Evolutionary conservation across 2,888 invertebrate species (phyloP).

Genomic region (Lepidocyrtoides sp.): DNA sequence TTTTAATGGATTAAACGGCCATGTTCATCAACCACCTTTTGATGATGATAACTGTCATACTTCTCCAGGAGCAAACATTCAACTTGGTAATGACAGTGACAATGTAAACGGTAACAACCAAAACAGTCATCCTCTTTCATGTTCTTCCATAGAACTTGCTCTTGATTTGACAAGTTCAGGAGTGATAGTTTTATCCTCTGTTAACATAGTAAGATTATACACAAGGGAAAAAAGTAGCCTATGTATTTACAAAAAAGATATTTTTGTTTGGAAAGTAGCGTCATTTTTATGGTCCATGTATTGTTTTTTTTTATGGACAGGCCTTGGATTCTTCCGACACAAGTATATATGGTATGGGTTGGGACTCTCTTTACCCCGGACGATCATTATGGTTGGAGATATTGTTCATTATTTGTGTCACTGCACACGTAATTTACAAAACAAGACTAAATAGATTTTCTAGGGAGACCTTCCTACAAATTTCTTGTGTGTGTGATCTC

Average conservation of each 20-base stretch:
- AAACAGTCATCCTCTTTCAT: neutral
- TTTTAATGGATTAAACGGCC: slow-evolving; percentile 59
- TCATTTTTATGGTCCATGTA: neutral
- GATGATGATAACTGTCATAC: neutral
- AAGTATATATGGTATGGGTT: slow-evolving; percentile 34
- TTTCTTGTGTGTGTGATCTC: slow-evolving; percentile 53
- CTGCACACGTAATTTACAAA: slow-evolving; percentile 54
- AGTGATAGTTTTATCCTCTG: slow-evolving; percentile 51
- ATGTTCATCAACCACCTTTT: slow-evolving; percentile 1
- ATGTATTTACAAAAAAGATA: neutral
- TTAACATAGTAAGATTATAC: slow-evolving; percentile 67
- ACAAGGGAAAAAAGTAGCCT: no score
- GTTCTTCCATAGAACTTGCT: slow-evolving; percentile 49
- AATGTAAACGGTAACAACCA: neutral
- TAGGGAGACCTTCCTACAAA: slow-evolving; percentile 67
- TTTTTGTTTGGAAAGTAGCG: neutral
- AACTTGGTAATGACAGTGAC: neutral
- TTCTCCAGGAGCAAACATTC: slow-evolving; percentile 3
- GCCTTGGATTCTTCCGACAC: slow-evolving; percentile 32
- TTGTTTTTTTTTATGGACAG: neutral
- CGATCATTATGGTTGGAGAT: slow-evolving; percentile 65
- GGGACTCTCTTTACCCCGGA: slow-evolving; percentile 39
- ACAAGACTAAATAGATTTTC: slow-evolving; percentile 45
- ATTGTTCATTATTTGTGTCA: slow-evolving; percentile 40
- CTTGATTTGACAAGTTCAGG: slow-evolving; percentile 33